Conservation (phyloP, 2,113 vertebrate species). For the Synchiropus splendidus region DNA sequence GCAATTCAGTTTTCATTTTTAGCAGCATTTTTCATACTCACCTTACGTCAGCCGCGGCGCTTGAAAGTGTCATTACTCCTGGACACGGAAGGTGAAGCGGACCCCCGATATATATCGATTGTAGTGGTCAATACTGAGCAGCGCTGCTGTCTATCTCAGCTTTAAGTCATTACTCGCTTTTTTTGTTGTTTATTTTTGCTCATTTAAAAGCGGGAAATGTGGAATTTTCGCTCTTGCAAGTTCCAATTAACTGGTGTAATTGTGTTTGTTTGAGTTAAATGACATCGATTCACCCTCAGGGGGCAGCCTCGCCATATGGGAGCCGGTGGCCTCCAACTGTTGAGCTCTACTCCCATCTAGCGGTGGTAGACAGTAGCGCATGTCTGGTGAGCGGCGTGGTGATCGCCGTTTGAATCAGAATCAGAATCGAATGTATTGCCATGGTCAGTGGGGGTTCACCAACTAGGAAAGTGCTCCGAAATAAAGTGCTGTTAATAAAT, state of each 20-base stretch:
- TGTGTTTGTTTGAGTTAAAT: not conserved
- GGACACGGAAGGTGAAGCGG: slow-evolving; percentile 36
- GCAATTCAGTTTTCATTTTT: too few species aligned
- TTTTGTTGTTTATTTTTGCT: slow-evolving; percentile 5
- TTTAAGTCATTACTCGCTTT: slow-evolving; percentile 33
- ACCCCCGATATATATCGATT: slow-evolving; percentile 57
- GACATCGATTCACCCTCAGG: not conserved
- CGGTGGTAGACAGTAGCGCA: not conserved
- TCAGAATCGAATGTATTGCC: too few species aligned
- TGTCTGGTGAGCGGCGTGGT: slow-evolving; percentile 28
- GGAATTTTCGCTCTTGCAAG: slow-evolving; percentile 14
- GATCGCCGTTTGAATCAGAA: not conserved
- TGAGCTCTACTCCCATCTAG: slow-evolving; percentile 56
- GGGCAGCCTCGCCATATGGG: not conserved
- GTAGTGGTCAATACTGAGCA: slow-evolving; percentile 47
- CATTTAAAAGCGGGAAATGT: slow-evolving; percentile 10
- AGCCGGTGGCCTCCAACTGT: not conserved
- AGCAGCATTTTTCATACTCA: slow-evolving; percentile 31
- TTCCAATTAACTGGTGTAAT: not conserved
- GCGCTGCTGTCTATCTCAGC: slow-evolving; percentile 42
- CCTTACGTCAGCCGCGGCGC: slow-evolving; percentile 27
- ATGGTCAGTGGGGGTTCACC: too few species aligned
- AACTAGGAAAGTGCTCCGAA: too few species aligned
- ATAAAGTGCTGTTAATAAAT: too few species aligned
- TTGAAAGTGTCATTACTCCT: slow-evolving; percentile 47